These are phyloP conservation scores for Onychostruthus taczanowskii DNA, from an alignment of 2,113 vertebrate species.

Conservation along the genomic window DNA sequence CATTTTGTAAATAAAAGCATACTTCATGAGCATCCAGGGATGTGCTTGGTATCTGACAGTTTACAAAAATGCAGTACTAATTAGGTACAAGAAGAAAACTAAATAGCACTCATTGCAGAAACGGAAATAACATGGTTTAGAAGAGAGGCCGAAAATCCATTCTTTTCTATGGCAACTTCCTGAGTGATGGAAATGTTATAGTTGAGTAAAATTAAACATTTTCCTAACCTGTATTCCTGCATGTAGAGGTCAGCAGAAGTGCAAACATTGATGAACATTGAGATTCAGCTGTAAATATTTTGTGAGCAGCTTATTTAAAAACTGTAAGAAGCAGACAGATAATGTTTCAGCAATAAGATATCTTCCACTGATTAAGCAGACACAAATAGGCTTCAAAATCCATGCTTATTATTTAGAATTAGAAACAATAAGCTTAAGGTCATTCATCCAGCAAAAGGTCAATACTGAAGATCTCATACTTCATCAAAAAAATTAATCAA, in stretches of 20 bases:
- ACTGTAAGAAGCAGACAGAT: neutral
- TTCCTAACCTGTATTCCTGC: slow-evolving; percentile 12
- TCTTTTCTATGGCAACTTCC: slow-evolving; percentile 10
- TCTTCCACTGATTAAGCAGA: neutral
- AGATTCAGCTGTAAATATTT: neutral
- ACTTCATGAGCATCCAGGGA: neutral
- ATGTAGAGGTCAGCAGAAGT: slow-evolving; percentile 5
- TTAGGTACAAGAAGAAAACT: slow-evolving; percentile 22
- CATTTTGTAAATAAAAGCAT: slow-evolving; percentile 30
- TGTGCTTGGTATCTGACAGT: neutral
- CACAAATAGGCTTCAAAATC: neutral
- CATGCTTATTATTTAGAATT: neutral
- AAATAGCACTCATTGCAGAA: slow-evolving; percentile 17
- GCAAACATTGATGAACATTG: neutral
- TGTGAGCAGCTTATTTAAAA: slow-evolving; percentile 5
- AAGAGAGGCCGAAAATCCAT: slow-evolving; percentile 18
- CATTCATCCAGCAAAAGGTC: neutral
- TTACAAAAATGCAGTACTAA: slow-evolving; percentile 29
- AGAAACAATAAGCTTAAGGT: neutral
- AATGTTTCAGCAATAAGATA: neutral
- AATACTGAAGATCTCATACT: neutral
- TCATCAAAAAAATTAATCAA: neutral
- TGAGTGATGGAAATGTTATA: slow-evolving; percentile 12
- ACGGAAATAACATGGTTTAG: slow-evolving; percentile 5
- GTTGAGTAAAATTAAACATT: slow-evolving; percentile 14